These are phyloP conservation scores for Protobothrops flavoviridis DNA, from an alignment of 2,113 vertebrate species.

Conservation along the genomic window DNA sequence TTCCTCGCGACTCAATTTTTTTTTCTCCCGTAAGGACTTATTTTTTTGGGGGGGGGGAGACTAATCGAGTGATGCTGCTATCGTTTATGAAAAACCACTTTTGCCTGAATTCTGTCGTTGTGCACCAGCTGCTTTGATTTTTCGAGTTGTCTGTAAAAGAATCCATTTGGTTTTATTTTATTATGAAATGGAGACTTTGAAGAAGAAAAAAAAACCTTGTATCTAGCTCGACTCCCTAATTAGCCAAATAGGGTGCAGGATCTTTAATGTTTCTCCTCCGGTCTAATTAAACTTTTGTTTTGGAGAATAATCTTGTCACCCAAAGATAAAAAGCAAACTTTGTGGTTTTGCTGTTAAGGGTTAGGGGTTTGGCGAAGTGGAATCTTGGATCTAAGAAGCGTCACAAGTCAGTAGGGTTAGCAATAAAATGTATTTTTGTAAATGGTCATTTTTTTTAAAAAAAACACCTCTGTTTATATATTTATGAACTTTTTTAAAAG, in stretches of 20 bases:
- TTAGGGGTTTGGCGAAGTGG: slow-evolving; percentile 8
- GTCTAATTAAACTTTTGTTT: slow-evolving; percentile 21
- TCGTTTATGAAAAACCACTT: slow-evolving; percentile 58
- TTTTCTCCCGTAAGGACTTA: not conserved
- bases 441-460: slow-evolving; percentile 48
- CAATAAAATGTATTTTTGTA: slow-evolving; percentile 74
- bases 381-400: not conserved
- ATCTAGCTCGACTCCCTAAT: slow-evolving; percentile 48
- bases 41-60: not conserved
- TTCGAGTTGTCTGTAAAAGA: slow-evolving; percentile 28
- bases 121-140: slow-evolving; percentile 50
- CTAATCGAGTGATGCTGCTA: slow-evolving; percentile 66
- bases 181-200: slow-evolving; percentile 33
- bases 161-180: slow-evolving; percentile 29
- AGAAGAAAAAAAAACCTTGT: not conserved
- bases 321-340: slow-evolving; percentile 58
- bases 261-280: not conserved
- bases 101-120: slow-evolving; percentile 66
- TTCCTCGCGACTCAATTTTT: slow-evolving; percentile 54
- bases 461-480: slow-evolving; percentile 62
- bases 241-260: slow-evolving; percentile 50
- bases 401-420: slow-evolving; percentile 48
- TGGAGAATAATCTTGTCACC: slow-evolving; percentile 21
- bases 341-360: slow-evolving; percentile 62
- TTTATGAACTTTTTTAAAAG: slow-evolving; percentile 47